Evolutionary conservation across 2,797 vertebrate genomes (phyloP).

Genomic region (Natrix natrix): DNA sequence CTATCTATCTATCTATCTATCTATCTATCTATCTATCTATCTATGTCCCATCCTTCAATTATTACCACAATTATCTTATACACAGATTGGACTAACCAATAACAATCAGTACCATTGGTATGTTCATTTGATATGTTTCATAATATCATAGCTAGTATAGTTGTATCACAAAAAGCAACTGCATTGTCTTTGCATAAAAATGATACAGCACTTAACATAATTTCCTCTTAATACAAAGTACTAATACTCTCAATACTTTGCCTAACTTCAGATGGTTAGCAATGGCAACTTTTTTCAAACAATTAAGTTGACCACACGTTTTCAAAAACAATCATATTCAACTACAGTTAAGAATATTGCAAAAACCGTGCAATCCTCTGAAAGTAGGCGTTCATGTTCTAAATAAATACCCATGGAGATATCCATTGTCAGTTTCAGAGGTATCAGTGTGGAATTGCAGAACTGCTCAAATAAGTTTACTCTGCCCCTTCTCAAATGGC

Average conservation of each 20-base stretch:
- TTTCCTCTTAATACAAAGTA: conserved; percentile 26
- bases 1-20: too few relatives aligned
- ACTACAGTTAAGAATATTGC: neutral
- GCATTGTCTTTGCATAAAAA: too few relatives aligned
- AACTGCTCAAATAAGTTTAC: conserved; percentile 29
- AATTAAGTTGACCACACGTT: conserved; percentile 39
- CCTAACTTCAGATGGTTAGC: conserved; percentile 46
- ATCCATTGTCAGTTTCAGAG: conserved; percentile 47
- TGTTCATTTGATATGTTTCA: neutral
- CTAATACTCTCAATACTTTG: conserved; percentile 19
- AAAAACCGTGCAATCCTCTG: neutral
- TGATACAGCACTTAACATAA: conserved; percentile 28
- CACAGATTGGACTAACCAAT: neutral
- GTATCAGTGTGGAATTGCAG: conserved; percentile 34
- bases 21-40: too few relatives aligned
- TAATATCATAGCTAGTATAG: neutral
- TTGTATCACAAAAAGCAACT: neutral
- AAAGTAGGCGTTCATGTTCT: neutral
- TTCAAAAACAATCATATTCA: conserved; percentile 47
- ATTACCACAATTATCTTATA: neutral
- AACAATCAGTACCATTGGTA: neutral
- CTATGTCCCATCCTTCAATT: neutral
- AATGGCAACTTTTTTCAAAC: conserved; percentile 53
- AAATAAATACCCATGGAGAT: neutral
- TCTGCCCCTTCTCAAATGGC: conserved; percentile 53